A percentile compares a stretch with the other conserved stretches of the same genome.
Evolutionary conservation across 53 echinoderm and acorn worm genomes (phyloP).

Genomic region (Henricia sp.): DNA sequence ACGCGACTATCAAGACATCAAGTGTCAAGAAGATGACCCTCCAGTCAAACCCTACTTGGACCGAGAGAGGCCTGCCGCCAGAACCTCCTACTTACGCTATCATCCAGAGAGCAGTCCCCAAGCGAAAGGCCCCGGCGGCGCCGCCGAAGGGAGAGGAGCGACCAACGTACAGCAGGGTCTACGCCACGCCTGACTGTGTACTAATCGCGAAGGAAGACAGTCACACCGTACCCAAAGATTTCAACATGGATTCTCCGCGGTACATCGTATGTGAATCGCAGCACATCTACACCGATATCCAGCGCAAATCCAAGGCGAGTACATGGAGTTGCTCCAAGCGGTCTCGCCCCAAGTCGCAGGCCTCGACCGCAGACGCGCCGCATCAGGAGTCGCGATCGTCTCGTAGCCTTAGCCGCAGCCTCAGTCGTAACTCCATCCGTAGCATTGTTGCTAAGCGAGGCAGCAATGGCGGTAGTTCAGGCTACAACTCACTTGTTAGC

Average conservation of each 20-base stretch:
- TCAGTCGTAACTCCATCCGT: conserved; percentile 33
- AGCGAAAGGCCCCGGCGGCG: not conserved
- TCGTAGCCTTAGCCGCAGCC: not conserved
- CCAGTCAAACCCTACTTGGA: not conserved
- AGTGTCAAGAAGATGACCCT: conserved; percentile 12
- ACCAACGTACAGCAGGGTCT: conserved; percentile 29
- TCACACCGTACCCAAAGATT: conserved; percentile 30
- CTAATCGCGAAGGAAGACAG: not conserved
- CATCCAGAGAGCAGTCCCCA: conserved; percentile 15
- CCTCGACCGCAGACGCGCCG: not conserved
- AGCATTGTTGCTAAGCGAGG: conserved; percentile 14
- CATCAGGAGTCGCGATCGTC: not conserved
- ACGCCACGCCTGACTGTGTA: conserved; percentile 29
- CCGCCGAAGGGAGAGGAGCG: not conserved
- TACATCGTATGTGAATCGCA: conserved; percentile 51
- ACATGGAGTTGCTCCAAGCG: conserved; percentile 38
- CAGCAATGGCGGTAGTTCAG: conserved; percentile 40
- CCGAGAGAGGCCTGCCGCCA: conserved; percentile 27
- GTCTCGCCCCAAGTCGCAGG: conserved; percentile 9
- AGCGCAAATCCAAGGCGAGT: conserved; percentile 49
- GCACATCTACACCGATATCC: conserved; percentile 50
- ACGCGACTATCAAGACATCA: not conserved
- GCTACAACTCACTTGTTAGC: conserved; percentile 40
- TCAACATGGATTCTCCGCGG: conserved; percentile 40
- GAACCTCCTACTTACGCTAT: conserved; percentile 49